Base-by-base conservation (phyloP, 2,113 vertebrate genomes). In the Ceuthmochares aereus region DNA sequence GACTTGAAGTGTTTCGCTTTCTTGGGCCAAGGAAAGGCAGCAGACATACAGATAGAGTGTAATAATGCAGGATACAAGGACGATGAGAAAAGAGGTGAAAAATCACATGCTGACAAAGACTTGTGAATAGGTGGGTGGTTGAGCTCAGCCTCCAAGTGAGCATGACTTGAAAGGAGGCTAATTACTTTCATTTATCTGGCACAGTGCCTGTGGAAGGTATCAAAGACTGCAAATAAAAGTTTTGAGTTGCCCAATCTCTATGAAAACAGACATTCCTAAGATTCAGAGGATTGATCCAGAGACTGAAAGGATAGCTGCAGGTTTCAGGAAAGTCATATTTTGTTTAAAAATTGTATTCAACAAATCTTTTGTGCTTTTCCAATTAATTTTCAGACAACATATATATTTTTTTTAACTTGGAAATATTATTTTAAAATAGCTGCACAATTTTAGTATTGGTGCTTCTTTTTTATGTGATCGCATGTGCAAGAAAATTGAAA, bases 81-180 rank as follows among this genome's bases (percentile, higher is more conserved):
- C 21, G 78, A 62, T 73, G 80, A 74, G 68, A 59, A 68, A 74
- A 74, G 18, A 74, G 72, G 73, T 77, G 68, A 90, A 95, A 89
- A 95, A 78, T 59, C 83, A n/a, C 81, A 85, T 23, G 54, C 84
- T 95, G 89, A 68, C 56, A 87, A 68, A 68, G 69, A 5, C 34
- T 83, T 78, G 52, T n/a, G 73, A 90, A 64, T n/a, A 52, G 73
- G 86, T 75, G 60, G 45, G 52, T 86, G 89, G 34, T 43, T 70
- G 47, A 89, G 47, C 87, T 94, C 81, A 92, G 86, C 23, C 59
- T 95, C 89, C 68, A 40, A 93, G 64, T 67, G 32, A 84, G 56
- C 58, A 74, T 25, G 72, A 60, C 29, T 89, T 56, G 75, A 87
- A 78, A 74, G 43, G 34, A 70, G 83, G 30, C 7, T 70, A 63